Base-by-base conservation (phyloP, 2,888 invertebrate species). In the Drosophila sordidula region DNA sequence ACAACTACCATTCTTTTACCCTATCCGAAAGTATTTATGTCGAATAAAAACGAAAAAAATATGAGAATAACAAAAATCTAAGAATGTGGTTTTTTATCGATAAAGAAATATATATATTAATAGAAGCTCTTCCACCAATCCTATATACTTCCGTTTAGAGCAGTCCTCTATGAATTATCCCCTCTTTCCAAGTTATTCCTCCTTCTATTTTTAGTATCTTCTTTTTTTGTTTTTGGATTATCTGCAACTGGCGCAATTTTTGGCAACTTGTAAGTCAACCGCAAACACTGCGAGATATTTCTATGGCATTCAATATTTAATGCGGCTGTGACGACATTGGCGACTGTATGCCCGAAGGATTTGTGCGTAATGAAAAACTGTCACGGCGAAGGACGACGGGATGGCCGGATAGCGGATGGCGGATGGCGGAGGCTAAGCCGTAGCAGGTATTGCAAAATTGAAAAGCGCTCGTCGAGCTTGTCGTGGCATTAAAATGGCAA, bases 291-390 rank as follows among this genome's bases (percentile, higher is more conserved):
- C 47, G 29, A 38, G 46, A 41, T 45, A 67, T 75, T 75, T 70
- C 57, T 45, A 62, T 68, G 68, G 68, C 44, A 34, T 68, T 75
- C 68, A 72, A 55, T 76, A 59, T 76, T 75, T 59, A 76, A 76
- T 68, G 75, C 71, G 58, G 70, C 74, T 84, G 62, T 66, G 70
- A 63, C 66, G 58, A 62, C 72, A 76, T 57, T 71, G 73, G 69
- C 74, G 68, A 32, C 75, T 83, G 83, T 88, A 80, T 83, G 87
- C 83, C 89, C 83, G 72, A 78, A 88, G 83, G 83, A 88, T 83
- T 83, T 83, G 89, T 89, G 83, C 89, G 89, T 83, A 88, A 84
- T 84, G 83, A 84, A 89, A 83, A 84, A 84, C 81, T 84, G 83
- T 84, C 83, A 81, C 70, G 42, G 46, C 63, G n/a, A 54, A 67